phyloP scores from a whole-genome alignment of 2,888 invertebrate genomes.

The Mimas tiliae region DNA sequence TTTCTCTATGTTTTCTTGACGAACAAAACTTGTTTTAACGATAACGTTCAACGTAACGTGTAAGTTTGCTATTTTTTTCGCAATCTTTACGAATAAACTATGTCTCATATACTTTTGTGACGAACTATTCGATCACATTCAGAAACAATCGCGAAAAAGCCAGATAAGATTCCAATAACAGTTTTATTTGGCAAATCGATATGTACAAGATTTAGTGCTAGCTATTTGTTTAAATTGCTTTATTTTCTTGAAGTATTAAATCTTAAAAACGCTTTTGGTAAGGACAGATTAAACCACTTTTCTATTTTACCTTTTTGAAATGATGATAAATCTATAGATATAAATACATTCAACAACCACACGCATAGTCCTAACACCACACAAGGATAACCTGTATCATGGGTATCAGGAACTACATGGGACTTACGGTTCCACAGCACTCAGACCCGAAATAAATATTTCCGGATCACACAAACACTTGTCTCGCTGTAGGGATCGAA shows the following conservation, averaged over 20 bases:
- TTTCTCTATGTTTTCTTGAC: too few relatives aligned
- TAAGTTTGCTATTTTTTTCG: neutral
- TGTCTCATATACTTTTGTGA: constrained; percentile 31
- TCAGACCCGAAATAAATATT: too few relatives aligned
- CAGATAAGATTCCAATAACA: constrained; percentile 71
- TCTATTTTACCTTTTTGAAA: neutral
- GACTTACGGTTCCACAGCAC: too few relatives aligned
- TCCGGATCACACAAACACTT: too few relatives aligned
- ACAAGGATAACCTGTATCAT: too few relatives aligned
- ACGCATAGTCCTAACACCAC: too few relatives aligned
- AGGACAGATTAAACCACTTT: neutral
- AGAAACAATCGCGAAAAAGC: constrained; percentile 35
- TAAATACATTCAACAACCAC: too few relatives aligned
- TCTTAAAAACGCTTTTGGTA: neutral
- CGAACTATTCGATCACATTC: constrained; percentile 40
- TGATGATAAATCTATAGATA: neutral
- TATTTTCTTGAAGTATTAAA: neutral
- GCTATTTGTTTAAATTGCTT: constrained; percentile 40
- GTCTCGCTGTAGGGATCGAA: too few relatives aligned
- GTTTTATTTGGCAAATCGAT: constrained; percentile 46
- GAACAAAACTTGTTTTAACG: too few relatives aligned
- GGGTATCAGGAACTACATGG: too few relatives aligned
- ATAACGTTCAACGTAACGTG: neutral
- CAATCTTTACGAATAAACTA: constrained; percentile 12
- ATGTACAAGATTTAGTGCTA: constrained; percentile 41